A percentile compares a stretch with the other conserved stretches of the same genome.
These are phyloP conservation scores for Sprattus sprattus DNA, from an alignment of 2,113 vertebrate species.

Conservation along the genomic window DNA sequence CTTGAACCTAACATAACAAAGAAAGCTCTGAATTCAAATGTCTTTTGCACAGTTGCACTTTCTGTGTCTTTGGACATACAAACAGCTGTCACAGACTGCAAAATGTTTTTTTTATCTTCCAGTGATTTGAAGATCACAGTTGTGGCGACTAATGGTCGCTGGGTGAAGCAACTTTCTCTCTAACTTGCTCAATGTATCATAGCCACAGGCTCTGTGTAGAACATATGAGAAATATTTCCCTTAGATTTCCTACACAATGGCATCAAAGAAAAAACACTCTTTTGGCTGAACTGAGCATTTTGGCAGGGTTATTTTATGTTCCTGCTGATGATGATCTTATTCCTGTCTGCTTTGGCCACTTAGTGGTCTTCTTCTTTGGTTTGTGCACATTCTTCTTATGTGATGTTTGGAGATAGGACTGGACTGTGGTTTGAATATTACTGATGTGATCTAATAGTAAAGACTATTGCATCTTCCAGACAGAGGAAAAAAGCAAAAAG, in stretches of 20 bases:
- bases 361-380: not conserved
- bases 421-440: not conserved
- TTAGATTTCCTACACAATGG: not conserved
- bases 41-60: conserved; percentile 16
- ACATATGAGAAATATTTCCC: conserved; percentile 2
- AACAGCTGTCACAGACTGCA: not conserved
- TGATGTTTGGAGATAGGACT: not conserved
- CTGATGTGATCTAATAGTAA: not conserved
- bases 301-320: not conserved
- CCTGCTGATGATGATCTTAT: not conserved
- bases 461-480: not conserved
- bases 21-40: conserved; percentile 57
- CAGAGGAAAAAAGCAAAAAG: not conserved
- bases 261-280: not conserved
- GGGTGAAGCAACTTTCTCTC: conserved; percentile 42
- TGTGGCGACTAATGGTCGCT: conserved; percentile 65
- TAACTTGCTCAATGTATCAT: not conserved
- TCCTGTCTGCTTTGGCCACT: not conserved
- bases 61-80: not conserved
- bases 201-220: not conserved
- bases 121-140: not conserved
- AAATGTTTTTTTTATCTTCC: not conserved
- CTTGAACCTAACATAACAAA: conserved; percentile 53
- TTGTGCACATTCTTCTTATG: not conserved
- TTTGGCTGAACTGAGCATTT: not conserved